These are phyloP conservation scores for Caenorhabditis sp. DNA, from an alignment of 2,888 invertebrate genomes.

Conservation along the genomic window DNA sequence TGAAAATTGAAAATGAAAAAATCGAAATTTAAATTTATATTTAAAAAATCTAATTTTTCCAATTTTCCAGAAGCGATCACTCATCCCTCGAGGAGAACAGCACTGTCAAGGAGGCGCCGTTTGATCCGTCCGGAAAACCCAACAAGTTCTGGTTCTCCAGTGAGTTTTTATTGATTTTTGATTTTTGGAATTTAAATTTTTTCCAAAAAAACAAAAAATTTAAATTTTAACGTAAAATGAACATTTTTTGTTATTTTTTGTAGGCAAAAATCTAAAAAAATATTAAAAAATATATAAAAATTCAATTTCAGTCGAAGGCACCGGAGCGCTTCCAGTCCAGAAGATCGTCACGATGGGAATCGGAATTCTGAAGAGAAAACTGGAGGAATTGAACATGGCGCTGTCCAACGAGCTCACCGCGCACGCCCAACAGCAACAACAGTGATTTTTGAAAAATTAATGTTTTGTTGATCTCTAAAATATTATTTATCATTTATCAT, in stretches of 20 bases:
- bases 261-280: too few relatives aligned
- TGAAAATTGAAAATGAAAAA: too few relatives aligned
- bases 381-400: slow-evolving; percentile 91
- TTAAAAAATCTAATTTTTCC: neutral
- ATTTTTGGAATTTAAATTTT: too few relatives aligned
- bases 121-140: slow-evolving; percentile 95
- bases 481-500: too few relatives aligned
- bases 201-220: too few relatives aligned
- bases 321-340: slow-evolving; percentile 95
- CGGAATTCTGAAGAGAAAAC: slow-evolving; percentile 93
- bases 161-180: slow-evolving; percentile 36
- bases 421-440: slow-evolving; percentile 48
- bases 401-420: slow-evolving; percentile 44
- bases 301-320: slow-evolving; percentile 89
- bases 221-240: too few relatives aligned
- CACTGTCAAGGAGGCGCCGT: slow-evolving; percentile 90
- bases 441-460: too few relatives aligned
- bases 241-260: too few relatives aligned
- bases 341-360: slow-evolving; percentile 97
- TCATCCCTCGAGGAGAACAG: slow-evolving; percentile 51
- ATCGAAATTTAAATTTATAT: slow-evolving; percentile 86
- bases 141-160: slow-evolving; percentile 92
- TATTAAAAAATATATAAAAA: too few relatives aligned
- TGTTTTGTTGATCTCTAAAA: too few relatives aligned
- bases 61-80: slow-evolving; percentile 54